These are phyloP conservation scores for Cichladusa arquata DNA, from an alignment of 2,113 vertebrate species.

Conservation along the genomic window DNA sequence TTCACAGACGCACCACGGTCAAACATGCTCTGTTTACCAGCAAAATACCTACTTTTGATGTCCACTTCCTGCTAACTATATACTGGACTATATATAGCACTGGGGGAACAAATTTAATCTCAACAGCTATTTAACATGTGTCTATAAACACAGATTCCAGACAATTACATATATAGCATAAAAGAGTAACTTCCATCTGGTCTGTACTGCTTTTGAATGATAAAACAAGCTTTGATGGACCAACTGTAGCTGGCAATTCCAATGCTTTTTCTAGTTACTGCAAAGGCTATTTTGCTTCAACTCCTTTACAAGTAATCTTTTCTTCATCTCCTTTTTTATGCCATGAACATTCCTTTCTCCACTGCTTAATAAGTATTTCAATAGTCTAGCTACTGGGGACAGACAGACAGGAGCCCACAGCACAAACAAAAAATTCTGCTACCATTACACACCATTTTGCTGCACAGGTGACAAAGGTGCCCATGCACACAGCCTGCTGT, in stretches of 20 bases:
- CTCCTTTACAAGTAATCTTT: neutral
- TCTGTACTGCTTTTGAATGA: neutral
- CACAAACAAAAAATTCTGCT: neutral
- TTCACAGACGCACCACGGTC: neutral
- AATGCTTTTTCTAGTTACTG: neutral
- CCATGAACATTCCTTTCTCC: neutral
- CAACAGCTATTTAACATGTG: neutral
- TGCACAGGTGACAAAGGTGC: neutral
- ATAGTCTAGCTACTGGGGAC: too few relatives aligned
- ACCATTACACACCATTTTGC: rapidly evolving
- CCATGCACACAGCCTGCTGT: rapidly evolving
- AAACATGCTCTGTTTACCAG: neutral
- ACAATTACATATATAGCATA: neutral
- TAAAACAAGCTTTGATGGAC: neutral
- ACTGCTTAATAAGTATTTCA: neutral
- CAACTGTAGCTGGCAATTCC: neutral
- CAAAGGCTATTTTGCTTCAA: neutral
- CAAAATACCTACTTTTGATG: neutral
- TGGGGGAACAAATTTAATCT: neutral
- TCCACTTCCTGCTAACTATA: neutral
- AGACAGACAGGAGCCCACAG: neutral
- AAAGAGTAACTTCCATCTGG: neutral
- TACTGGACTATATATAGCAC: neutral
- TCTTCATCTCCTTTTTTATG: neutral
- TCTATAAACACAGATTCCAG: rapidly evolving